Base-by-base conservation (phyloP, 1,140 invertebrate species). In the Gerris buenoi region DNA sequence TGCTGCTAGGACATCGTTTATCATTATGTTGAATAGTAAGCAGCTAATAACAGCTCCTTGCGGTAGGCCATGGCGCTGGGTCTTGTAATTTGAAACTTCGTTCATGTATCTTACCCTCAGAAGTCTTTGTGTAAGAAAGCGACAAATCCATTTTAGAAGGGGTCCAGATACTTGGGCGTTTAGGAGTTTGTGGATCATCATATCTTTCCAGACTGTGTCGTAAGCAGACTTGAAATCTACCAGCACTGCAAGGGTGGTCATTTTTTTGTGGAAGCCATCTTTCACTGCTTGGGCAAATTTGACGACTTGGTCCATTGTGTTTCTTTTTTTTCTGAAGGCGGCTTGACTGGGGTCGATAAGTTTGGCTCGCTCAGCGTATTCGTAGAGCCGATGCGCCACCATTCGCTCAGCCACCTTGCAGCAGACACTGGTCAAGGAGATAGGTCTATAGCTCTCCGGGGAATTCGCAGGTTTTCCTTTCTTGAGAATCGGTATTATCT, bases 21-120 rank as follows among this genome's bases (percentile, higher is more conserved):
- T 56, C 46, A 56, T 56, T 56, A 56, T 56, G n/a, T 56, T 56
- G n/a, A 56, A 56, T n/a, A n/a, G n/a, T n/a, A n/a, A n/a, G n/a
- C n/a, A n/a, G n/a, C n/a, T n/a, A n/a, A n/a, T n/a, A n/a, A n/a
- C n/a, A n/a, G n/a, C n/a, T n/a, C n/a, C n/a, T n/a, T n/a, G n/a
- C n/a, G n/a, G n/a, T n/a, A n/a, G n/a, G n/a, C n/a, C n/a, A n/a
- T n/a, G n/a, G n/a, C n/a, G n/a, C n/a, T n/a, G n/a, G n/a, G n/a
- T n/a, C n/a, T n/a, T n/a, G n/a, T n/a, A n/a, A n/a, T n/a, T n/a
- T n/a, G n/a, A n/a, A n/a, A n/a, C n/a, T n/a, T n/a, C n/a, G n/a
- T n/a, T n/a, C n/a, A n/a, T n/a, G n/a, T n/a, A n/a, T n/a, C n/a
- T n/a, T n/a, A n/a, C n/a, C n/a, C n/a, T n/a, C n/a, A n/a, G n/a